These are phyloP conservation scores for Scopus umbretta DNA, from an alignment of 2,113 vertebrate species.

Conservation along the genomic window DNA sequence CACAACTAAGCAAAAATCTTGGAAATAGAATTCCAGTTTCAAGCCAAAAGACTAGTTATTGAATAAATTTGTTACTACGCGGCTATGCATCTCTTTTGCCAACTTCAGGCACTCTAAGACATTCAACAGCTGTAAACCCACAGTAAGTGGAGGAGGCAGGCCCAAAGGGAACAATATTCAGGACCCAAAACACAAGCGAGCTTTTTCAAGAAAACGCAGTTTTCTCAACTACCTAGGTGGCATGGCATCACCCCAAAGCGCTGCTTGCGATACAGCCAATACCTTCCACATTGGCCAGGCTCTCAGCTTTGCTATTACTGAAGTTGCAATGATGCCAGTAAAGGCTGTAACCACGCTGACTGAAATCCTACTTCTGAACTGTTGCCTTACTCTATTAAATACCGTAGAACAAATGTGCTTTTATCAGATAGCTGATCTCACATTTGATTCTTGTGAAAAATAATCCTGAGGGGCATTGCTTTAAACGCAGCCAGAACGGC, in stretches of 20 bases:
- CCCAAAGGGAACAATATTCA: background rate
- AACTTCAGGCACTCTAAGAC: background rate
- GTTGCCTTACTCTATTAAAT: background rate
- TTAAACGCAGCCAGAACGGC: background rate
- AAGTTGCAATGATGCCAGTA: background rate
- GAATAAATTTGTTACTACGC: background rate
- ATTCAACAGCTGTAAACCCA: background rate
- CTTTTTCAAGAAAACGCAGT: background rate
- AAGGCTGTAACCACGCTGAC: background rate
- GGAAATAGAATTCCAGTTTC: background rate
- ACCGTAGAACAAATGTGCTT: background rate
- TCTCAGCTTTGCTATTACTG: background rate
- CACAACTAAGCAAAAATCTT: background rate
- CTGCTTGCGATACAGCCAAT: background rate
- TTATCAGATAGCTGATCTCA: background rate
- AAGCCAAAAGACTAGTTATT: background rate
- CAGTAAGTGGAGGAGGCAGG: background rate
- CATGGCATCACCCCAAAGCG: rapidly evolving
- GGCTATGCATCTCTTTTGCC: background rate
- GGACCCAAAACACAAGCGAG: background rate
- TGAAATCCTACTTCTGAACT: background rate
- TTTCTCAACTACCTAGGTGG: background rate
- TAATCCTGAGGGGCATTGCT: background rate
- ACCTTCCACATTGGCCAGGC: rapidly evolving
- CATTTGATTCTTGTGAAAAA: background rate